A percentile compares a stretch with the other conserved stretches of the same genome.
These are phyloP conservation scores for Chironomus tepperi DNA, from an alignment of 1,140 invertebrate genomes.

Conservation along the genomic window DNA sequence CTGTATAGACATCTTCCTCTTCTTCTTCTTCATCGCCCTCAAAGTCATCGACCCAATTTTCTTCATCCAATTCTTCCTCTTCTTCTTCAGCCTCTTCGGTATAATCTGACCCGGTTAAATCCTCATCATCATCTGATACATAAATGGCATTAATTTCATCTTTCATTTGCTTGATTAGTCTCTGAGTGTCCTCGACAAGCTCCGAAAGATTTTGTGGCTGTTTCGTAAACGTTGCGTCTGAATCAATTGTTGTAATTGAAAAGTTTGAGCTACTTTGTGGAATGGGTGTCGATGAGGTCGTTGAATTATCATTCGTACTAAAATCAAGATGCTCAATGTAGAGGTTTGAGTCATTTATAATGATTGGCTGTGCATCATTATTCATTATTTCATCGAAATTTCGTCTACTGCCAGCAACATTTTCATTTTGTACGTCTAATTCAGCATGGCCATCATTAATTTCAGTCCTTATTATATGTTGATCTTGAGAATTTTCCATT, in stretches of 20 bases:
- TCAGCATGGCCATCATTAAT: not conserved
- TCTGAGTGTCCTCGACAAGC: constrained; percentile 48
- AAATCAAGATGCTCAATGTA: too few species aligned
- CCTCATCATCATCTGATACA: constrained; percentile 43
- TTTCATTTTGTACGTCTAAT: not conserved
- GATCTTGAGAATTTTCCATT: not conserved
- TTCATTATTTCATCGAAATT: not conserved
- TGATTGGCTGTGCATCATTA: not conserved
- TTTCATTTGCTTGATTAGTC: constrained; percentile 51
- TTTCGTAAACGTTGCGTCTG: not conserved
- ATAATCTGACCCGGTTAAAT: constrained; percentile 43
- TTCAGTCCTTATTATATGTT: too few species aligned
- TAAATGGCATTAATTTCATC: constrained; percentile 44
- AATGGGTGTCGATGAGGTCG: not conserved
- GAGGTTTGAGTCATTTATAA: too few species aligned
- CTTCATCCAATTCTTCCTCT: constrained; percentile 41
- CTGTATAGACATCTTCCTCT: constrained; percentile 35
- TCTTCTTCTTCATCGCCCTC: constrained; percentile 45
- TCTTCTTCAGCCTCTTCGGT: constrained; percentile 41
- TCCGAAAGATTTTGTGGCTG: constrained; percentile 44
- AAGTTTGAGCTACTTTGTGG: not conserved
- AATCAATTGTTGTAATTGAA: not conserved
- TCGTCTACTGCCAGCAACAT: not conserved
- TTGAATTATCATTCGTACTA: not conserved
- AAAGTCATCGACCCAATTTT: constrained; percentile 40